Evolutionary conservation across 2,113 vertebrate genomes (phyloP), one percentile per base, ranked within the genome.

Genomic region (Tor tambroides): DNA sequence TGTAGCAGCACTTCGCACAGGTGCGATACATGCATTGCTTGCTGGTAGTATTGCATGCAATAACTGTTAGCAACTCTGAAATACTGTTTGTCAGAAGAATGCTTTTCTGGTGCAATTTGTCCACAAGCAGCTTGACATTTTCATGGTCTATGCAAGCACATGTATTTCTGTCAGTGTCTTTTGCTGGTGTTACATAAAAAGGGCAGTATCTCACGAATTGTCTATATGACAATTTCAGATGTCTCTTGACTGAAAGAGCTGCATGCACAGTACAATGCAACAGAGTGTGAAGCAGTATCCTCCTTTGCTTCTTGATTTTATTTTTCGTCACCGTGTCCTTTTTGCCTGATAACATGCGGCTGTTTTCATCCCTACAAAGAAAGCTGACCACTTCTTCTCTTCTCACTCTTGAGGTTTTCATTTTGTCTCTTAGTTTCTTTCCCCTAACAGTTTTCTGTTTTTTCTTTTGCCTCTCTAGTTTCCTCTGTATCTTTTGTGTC

Each of bases 141-240:
- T 54, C 51, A 54, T 54, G 51, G 51, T 54, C 51, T 54, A 54
- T 54, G 4, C 14, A 54, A 54, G 51, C 51, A 54, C 51, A n/a
- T n/a, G 51, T 54, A 15, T 54, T 54, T 54, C 51, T 54, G 51
- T 54, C 51, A 54, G 51, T 54, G 51, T 54, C 61, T 81, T 30
- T 81, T 54, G 56, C 21, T 28, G n/a, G n/a, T 67, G 63, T 67
- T 67, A 30, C 63, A 67, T 28, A 67, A 67, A 67, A n/a, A n/a
- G 63, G 63, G n/a, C 63, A 67, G 26, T 28, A n/a, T n/a, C 63
- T n/a, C 23, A 28, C 26, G n/a, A 67, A 67, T n/a, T 67, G 63
- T 67, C 63, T 67, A n/a, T 30, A 30, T 67, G 63, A 67, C n/a
- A 28, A 28, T 67, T 67, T 67, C 63, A 67, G 26, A 9, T 8